phyloP scores from a whole-genome alignment of 2,113 vertebrate genomes.

The Salvelinus namaycush region DNA sequence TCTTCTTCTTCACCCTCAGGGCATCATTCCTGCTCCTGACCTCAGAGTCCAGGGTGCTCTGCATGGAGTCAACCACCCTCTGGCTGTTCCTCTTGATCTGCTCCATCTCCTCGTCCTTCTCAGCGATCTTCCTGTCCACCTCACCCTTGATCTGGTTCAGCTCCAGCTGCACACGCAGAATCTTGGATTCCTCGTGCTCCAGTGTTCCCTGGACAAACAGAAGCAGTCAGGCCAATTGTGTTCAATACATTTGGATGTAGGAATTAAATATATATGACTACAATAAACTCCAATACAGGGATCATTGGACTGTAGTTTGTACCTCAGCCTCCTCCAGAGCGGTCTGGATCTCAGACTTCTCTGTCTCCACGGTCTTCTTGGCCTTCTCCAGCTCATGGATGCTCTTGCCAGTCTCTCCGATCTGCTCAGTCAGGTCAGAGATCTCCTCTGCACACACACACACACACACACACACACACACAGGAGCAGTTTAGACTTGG shows the following conservation, averaged over 20 bases:
- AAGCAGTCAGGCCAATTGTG: neutral
- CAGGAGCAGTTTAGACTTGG: too few relatives aligned
- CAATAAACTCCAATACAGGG: too few relatives aligned
- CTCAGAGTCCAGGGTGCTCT: conserved; percentile 72
- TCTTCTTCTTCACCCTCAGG: conserved; percentile 79
- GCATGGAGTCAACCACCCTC: conserved; percentile 71
- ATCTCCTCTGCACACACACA: too few relatives aligned
- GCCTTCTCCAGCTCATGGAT: too few relatives aligned
- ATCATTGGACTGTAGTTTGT: too few relatives aligned
- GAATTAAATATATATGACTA: too few relatives aligned
- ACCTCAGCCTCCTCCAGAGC: too few relatives aligned
- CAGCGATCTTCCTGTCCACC: conserved; percentile 73
- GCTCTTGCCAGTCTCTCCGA: too few relatives aligned
- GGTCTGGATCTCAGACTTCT: too few relatives aligned
- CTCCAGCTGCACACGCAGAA: conserved; percentile 73
- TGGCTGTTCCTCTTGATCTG: conserved; percentile 77
- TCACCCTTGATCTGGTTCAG: conserved; percentile 76
- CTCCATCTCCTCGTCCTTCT: conserved; percentile 77
- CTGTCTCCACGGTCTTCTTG: too few relatives aligned
- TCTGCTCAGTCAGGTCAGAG: too few relatives aligned
- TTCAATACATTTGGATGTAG: neutral
- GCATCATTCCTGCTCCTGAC: conserved; percentile 76
- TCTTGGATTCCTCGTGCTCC: conserved; percentile 77
- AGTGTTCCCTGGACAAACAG: conserved; percentile 62
- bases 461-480: too few relatives aligned